A percentile compares a stretch with the other conserved stretches of the same genome.
Conservation (phyloP, 2,888 invertebrate species). For the Euproctis similis region DNA sequence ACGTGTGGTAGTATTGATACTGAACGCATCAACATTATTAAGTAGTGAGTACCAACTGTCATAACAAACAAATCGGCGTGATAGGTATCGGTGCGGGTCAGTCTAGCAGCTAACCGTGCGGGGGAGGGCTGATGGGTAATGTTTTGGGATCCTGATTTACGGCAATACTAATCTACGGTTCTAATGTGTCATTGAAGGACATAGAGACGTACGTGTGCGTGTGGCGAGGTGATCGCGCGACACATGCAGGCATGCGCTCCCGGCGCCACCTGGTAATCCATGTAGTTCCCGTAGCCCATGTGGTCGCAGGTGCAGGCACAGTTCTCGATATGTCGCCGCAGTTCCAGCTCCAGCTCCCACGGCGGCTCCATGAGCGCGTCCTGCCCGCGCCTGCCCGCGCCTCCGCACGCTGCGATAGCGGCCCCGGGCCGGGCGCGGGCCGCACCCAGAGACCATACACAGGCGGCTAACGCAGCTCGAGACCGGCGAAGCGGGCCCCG, state of each 20-base stretch:
- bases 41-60: too few species aligned
- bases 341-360: constrained; percentile 86
- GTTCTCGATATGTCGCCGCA: constrained; percentile 90
- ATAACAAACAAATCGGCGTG: constrained; percentile 41
- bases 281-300: constrained; percentile 94
- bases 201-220: constrained; percentile 62
- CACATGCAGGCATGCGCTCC: constrained; percentile 68
- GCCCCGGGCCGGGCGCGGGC: constrained; percentile 50
- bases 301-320: constrained; percentile 95
- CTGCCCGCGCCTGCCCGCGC: constrained; percentile 55
- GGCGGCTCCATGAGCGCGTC: constrained; percentile 70
- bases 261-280: constrained; percentile 88
- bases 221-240: constrained; percentile 71
- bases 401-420: constrained; percentile 45
- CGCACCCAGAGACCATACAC: constrained; percentile 62
- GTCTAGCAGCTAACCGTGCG: constrained; percentile 10
- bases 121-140: constrained; percentile 24
- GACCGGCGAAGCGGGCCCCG: constrained; percentile 58
- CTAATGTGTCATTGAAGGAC: too few species aligned
- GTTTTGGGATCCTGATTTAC: constrained; percentile 29
- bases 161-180: too few species aligned
- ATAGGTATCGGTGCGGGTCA: constrained; percentile 39
- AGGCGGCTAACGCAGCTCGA: constrained; percentile 55
- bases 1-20: too few species aligned
- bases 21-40: too few species aligned